Percentiles rank a stretch among this genome's conserved stretches.
phyloP scores from a whole-genome alignment of 1,140 invertebrate species.

The Lamellibrachia luymesi region DNA sequence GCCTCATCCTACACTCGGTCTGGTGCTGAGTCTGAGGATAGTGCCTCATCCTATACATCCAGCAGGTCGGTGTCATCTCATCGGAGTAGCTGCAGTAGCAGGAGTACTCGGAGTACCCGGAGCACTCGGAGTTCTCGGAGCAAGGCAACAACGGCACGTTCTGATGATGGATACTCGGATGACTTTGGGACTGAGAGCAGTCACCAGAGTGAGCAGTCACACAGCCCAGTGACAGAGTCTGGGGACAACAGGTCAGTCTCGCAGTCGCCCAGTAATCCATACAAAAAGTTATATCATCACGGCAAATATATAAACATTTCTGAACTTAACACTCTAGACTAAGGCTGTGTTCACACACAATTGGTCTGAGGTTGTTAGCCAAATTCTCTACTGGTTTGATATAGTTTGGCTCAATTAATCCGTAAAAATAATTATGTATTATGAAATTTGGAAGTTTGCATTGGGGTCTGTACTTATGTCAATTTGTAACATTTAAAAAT shows the following conservation, averaged over 20 bases:
- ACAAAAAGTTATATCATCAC: background rate
- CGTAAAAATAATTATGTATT: too few relatives aligned
- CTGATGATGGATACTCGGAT: background rate
- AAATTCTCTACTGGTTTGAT: too few relatives aligned
- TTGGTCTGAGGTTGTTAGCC: too few relatives aligned
- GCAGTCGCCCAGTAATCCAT: too few relatives aligned
- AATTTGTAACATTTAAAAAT: too few relatives aligned
- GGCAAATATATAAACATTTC: too few relatives aligned
- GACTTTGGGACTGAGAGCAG: background rate
- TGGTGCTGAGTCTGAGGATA: background rate
- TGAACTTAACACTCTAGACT: too few relatives aligned
- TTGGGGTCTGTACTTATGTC: too few relatives aligned
- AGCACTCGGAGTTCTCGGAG: background rate
- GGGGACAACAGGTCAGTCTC: background rate
- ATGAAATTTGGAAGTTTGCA: too few relatives aligned
- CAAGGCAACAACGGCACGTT: background rate
- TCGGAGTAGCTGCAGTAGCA: background rate
- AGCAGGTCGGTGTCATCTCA: background rate
- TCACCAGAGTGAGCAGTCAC: background rate
- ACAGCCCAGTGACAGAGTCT: background rate
- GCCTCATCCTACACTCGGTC: background rate
- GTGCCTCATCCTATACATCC: background rate
- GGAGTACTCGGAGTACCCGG: background rate
- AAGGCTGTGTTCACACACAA: too few relatives aligned
- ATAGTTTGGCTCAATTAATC: too few relatives aligned